These are phyloP conservation scores for Diadumene lineata DNA, from an alignment of 92 coral and sea anemone genomes.

Conservation along the genomic window DNA sequence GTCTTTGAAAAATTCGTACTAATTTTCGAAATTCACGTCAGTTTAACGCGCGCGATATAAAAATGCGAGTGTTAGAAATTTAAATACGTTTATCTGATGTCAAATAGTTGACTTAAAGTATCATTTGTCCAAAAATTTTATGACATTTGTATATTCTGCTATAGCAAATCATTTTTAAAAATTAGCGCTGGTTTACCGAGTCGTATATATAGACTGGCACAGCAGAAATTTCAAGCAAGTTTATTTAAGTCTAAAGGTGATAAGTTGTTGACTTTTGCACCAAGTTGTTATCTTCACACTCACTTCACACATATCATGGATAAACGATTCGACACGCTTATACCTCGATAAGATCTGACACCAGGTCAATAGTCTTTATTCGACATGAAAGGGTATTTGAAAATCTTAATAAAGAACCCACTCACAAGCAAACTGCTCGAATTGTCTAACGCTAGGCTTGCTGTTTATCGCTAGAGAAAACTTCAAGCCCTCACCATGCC, in stretches of 20 bases:
- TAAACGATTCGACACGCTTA: conserved; percentile 55
- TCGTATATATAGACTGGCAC: too few species aligned
- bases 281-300: conserved; percentile 11
- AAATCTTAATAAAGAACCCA: conserved; percentile 17
- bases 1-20: too few species aligned
- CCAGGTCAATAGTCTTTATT: conserved; percentile 46
- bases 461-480: conserved; percentile 30
- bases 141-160: too few species aligned
- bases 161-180: too few species aligned
- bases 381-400: conserved; percentile 23
- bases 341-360: conserved; percentile 67
- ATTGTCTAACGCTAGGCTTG: conserved; percentile 33
- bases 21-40: too few species aligned
- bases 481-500: conserved; percentile 44
- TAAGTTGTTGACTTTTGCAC: neutral
- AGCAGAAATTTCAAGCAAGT: too few species aligned
- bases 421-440: conserved; percentile 9
- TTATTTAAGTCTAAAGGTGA: neutral
- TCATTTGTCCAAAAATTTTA: too few species aligned
- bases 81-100: too few species aligned
- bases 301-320: conserved; percentile 37
- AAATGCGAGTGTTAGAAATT: too few species aligned
- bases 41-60: too few species aligned
- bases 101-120: too few species aligned
- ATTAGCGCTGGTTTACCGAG: too few species aligned